Conservation (phyloP, 2,888 invertebrate genomes). For the Laspeyria flexula region DNA sequence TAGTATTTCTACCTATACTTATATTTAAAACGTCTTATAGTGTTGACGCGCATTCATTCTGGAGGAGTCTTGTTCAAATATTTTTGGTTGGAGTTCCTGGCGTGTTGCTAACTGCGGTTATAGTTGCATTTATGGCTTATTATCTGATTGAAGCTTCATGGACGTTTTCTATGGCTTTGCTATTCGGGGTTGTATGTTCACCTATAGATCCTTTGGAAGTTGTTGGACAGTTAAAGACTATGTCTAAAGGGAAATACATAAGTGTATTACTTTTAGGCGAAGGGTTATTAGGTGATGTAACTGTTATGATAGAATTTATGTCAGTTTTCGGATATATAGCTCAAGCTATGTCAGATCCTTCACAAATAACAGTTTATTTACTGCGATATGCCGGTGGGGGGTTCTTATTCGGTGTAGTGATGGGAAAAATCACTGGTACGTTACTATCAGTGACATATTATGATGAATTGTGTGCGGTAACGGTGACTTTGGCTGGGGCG, state of each 20-base stretch:
- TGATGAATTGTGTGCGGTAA: conserved; percentile 69
- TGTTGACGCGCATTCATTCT: conserved; percentile 74
- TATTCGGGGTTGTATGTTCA: conserved; percentile 74
- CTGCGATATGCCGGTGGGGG: conserved; percentile 74
- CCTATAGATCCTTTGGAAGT: conserved; percentile 79
- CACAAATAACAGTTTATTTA: conserved; percentile 67
- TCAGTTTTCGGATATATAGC: conserved; percentile 70
- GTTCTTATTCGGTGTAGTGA: conserved; percentile 66
- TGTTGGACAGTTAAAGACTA: conserved; percentile 66
- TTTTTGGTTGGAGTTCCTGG: conserved; percentile 71
- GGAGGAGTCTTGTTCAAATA: conserved; percentile 73
- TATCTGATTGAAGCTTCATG: conserved; percentile 70
- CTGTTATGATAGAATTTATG: conserved; percentile 75
- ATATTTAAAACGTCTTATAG: conserved; percentile 74
- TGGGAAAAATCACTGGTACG: conserved; percentile 66
- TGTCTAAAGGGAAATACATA: conserved; percentile 73
- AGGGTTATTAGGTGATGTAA: conserved; percentile 74
- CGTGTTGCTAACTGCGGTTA: conserved; percentile 64
- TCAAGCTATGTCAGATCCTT: conserved; percentile 58
- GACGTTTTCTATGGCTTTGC: conserved; percentile 64
- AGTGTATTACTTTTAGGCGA: conserved; percentile 73
- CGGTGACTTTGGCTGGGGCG: conserved; percentile 68
- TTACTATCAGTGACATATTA: conserved; percentile 71
- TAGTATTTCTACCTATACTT: conserved; percentile 66
- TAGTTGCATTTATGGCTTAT: conserved; percentile 70